These are phyloP conservation scores for Bombus soroeensis DNA, from an alignment of 1,140 invertebrate species.

Conservation along the genomic window DNA sequence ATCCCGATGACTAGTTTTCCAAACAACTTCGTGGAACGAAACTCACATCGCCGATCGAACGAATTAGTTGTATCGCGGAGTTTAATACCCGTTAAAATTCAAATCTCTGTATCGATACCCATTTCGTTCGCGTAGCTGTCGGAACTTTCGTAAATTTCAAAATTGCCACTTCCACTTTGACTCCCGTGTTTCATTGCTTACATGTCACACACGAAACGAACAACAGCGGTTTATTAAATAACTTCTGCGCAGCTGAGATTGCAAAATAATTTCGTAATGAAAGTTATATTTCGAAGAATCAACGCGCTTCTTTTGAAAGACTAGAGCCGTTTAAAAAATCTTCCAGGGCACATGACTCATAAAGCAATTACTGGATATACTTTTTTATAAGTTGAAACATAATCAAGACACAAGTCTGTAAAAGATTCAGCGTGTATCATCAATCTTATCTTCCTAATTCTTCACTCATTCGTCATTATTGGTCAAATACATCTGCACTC, in stretches of 20 bases:
- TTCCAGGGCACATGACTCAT: not conserved
- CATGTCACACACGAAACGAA: not conserved
- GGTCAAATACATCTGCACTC: too few species aligned
- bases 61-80: not conserved
- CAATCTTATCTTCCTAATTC: not conserved
- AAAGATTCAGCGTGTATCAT: not conserved
- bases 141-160: not conserved
- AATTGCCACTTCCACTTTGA: not conserved
- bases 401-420: not conserved
- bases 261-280: not conserved
- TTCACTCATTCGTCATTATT: not conserved
- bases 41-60: not conserved
- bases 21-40: not conserved
- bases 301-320: not conserved
- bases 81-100: conserved; percentile 9
- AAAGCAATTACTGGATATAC: too few species aligned
- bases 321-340: not conserved
- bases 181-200: not conserved
- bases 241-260: not conserved
- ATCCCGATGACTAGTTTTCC: not conserved
- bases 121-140: not conserved
- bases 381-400: too few species aligned
- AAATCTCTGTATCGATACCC: not conserved
- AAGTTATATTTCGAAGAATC: not conserved
- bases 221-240: not conserved